Evolutionary conservation across 2,797 vertebrate genomes (phyloP).

Genomic region (Stomatorhinus walkeri): DNA sequence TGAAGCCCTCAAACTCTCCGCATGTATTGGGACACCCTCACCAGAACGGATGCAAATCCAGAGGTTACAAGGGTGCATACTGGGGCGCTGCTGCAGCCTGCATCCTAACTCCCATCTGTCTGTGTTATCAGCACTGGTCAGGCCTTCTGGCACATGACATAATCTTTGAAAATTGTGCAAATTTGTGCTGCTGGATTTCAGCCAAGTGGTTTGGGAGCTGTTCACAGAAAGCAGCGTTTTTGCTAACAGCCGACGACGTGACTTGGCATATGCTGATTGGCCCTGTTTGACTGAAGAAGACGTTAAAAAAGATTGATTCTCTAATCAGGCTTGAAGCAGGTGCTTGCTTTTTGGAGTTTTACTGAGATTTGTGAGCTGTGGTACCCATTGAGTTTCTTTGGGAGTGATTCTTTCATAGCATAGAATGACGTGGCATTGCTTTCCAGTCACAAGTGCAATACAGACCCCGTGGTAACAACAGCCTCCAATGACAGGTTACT

Average conservation of each 20-base stretch:
- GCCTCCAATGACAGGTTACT: background rate
- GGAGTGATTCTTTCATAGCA: background rate
- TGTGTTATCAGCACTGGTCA: background rate
- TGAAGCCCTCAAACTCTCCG: background rate
- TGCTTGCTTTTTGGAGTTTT: background rate
- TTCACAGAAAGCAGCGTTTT: background rate
- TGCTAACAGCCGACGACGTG: background rate
- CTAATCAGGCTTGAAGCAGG: conserved; percentile 6
- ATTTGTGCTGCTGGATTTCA: background rate
- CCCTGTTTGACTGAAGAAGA: background rate
- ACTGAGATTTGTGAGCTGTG: background rate
- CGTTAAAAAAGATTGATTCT: background rate
- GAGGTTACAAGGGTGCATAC: background rate
- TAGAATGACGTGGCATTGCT: background rate
- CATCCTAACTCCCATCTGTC: background rate
- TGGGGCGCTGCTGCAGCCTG: background rate
- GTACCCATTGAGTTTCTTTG: background rate
- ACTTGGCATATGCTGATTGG: background rate
- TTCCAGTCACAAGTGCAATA: background rate
- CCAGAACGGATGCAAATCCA: background rate
- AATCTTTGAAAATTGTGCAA: background rate
- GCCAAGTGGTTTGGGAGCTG: background rate
- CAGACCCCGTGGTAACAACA: background rate
- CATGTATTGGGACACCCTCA: background rate
- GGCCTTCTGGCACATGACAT: background rate